These are phyloP conservation scores for Leptosomus discolor DNA, from an alignment of 2,113 vertebrate genomes.

Conservation along the genomic window DNA sequence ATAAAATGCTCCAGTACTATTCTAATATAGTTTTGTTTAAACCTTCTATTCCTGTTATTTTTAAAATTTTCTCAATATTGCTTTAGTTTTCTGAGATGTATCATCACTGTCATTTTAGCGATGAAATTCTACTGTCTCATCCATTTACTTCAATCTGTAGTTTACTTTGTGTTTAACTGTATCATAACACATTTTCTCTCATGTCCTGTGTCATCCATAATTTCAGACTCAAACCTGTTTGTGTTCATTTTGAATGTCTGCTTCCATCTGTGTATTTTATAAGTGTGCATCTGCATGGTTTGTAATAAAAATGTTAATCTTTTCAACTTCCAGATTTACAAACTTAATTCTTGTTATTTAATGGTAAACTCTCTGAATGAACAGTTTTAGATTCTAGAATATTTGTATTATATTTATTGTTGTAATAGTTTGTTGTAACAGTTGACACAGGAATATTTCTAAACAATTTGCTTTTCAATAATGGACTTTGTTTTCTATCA, in stretches of 20 bases:
- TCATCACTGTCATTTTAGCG: neutral
- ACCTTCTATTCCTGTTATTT: neutral
- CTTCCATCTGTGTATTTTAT: neutral
- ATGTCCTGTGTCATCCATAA: accelerated
- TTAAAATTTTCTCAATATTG: neutral
- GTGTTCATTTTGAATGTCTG: neutral
- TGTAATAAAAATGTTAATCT: neutral
- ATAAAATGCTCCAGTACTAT: neutral
- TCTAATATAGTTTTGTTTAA: neutral
- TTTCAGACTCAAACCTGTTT: neutral
- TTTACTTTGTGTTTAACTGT: neutral
- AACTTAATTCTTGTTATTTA: neutral
- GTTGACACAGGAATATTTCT: neutral
- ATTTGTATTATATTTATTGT: no score
- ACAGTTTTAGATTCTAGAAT: neutral
- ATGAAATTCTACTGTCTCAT: neutral
- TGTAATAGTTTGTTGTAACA: no score
- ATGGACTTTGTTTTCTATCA: neutral
- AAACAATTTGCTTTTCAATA: neutral
- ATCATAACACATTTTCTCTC: neutral
- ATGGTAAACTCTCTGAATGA: neutral
- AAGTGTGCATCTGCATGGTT: neutral
- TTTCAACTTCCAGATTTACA: neutral
- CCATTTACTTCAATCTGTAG: neutral
- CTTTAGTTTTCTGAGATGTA: neutral